Conservation (phyloP, 37 sponge, comb jelly and placozoan species). For the Cladorhizidae sp. region DNA sequence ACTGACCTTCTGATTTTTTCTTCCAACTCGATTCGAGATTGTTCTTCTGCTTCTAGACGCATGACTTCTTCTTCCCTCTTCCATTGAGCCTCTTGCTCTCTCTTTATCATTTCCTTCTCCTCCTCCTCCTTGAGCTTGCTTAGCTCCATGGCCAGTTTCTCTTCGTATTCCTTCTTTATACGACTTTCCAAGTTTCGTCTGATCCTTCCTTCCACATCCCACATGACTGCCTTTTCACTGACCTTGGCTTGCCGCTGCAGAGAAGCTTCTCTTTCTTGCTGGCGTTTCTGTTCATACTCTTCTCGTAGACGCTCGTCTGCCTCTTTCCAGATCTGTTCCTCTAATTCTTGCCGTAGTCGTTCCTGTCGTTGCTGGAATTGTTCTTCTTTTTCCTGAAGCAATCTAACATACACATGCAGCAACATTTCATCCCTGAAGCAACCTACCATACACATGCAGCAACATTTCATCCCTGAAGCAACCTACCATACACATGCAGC, state of each 20-base stretch:
- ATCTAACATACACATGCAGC: slow-evolving; percentile 9
- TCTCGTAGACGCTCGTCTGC: slow-evolving; percentile 47
- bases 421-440: too few relatives aligned
- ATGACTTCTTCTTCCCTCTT: slow-evolving; percentile 41
- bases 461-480: too few relatives aligned
- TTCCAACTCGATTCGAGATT: slow-evolving; percentile 65
- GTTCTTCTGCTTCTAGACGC: slow-evolving; percentile 62
- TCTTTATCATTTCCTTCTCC: slow-evolving; percentile 21
- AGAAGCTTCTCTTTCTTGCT: slow-evolving; percentile 25
- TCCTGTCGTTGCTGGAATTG: slow-evolving; percentile 26
- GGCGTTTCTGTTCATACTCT: slow-evolving; percentile 33
- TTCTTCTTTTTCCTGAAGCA: background rate
- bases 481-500: too few relatives aligned
- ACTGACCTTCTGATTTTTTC: slow-evolving; percentile 42
- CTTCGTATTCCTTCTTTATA: slow-evolving; percentile 24
- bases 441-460: too few relatives aligned
- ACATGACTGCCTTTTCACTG: slow-evolving; percentile 14
- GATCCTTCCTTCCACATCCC: background rate
- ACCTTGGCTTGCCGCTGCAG: background rate
- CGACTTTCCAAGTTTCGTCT: slow-evolving; percentile 8
- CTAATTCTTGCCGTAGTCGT: slow-evolving; percentile 39
- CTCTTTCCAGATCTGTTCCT: slow-evolving; percentile 63
- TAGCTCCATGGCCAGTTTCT: slow-evolving; percentile 2
- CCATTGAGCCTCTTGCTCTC: slow-evolving; percentile 13
- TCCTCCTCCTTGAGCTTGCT: slow-evolving; percentile 20